Percentiles rank a stretch among this genome's conserved stretches.
Evolutionary conservation across 2,888 invertebrate species (phyloP).

Genomic region (Apeira syringaria): DNA sequence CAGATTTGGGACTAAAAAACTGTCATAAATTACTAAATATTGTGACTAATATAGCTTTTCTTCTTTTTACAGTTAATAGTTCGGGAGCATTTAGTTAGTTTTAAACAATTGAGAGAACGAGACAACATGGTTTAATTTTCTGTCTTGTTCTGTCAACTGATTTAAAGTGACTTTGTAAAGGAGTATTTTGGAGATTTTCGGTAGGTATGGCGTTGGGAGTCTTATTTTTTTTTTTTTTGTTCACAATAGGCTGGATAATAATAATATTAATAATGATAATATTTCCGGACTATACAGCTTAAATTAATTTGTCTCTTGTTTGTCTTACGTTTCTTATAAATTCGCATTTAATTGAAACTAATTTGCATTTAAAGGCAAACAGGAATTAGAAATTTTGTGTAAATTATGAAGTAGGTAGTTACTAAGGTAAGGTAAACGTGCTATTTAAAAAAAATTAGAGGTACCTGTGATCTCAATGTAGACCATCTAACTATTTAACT

Average conservation of each 20-base stretch:
- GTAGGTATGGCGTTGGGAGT: constrained; percentile 3
- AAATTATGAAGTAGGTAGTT: constrained; percentile 13
- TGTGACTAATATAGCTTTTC: constrained; percentile 26
- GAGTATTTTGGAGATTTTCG: constrained; percentile 1
- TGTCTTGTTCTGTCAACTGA: constrained; percentile 14
- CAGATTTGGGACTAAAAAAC: not conserved
- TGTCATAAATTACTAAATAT: constrained; percentile 4
- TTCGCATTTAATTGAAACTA: constrained; percentile 13
- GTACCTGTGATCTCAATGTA: constrained; percentile 22
- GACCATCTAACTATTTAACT: constrained; percentile 20
- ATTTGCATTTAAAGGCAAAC: constrained; percentile 13
- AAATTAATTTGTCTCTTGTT: not conserved
- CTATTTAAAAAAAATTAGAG: constrained; percentile 14
- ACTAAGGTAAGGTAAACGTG: constrained; percentile 2
- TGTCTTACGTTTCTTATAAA: not conserved
- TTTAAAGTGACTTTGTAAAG: constrained; percentile 3
- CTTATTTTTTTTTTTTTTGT: no score
- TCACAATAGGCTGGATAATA: no score
- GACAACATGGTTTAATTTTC: not conserved
- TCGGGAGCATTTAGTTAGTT: constrained; percentile 6
- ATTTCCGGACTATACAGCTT: not conserved
- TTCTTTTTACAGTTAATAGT: constrained; percentile 43
- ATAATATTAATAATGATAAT: not conserved
- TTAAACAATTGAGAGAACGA: constrained; percentile 19
- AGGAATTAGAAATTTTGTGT: constrained; percentile 3